Base-by-base conservation (phyloP, 2,888 invertebrate genomes). In the Sinodicranocentrus sp. region DNA sequence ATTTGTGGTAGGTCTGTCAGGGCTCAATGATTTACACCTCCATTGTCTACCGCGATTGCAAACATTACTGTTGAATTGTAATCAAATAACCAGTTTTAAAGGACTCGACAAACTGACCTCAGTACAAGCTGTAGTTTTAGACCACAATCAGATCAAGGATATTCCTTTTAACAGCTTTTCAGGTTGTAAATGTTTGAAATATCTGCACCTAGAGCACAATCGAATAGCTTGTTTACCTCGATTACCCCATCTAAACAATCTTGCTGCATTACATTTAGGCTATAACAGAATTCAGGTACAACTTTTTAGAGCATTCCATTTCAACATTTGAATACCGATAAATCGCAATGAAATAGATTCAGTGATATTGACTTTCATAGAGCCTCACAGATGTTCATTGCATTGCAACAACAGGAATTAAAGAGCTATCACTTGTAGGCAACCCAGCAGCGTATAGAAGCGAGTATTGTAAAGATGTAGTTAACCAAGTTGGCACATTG, bases 171-270 rank as follows among this genome's bases (percentile, higher is more conserved):
- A 85, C 52, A 82, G 82, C 13, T 79, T 87, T 23, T 65, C 54
- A 10, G 87, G 87, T 1, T 88, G 87, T 33, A 87, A 87, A 63
- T 85, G 87, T 13, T 67, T 88, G 15, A 83, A 77, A 54, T 86
- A 87, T 59, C 79, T 88, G 44, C 88, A 88, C 73, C 72, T 88
- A 65, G 87, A 88, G 43, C 88, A 88, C 59, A 88, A 88, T 57
- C 44, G 79, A 52, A 85, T 88, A 33, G 73, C 87, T 15, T 70
- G 75, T 48, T 68, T 88, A 17, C 88, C 88, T 0, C 48, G 88
- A 39, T 82, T 88, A 2, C 87, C 88, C 2, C 86, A 88, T 75
- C 63, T 88, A 5, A 83, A 82, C n/a, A 87, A 85, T 61, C 71
- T 88, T 10, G 83, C 82, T 8, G 68, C 84, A 2, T 48, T 88